Evolutionary conservation across 2,113 vertebrate species (phyloP), one percentile per base, ranked within the genome.

Genomic region (Prolemur simus): DNA sequence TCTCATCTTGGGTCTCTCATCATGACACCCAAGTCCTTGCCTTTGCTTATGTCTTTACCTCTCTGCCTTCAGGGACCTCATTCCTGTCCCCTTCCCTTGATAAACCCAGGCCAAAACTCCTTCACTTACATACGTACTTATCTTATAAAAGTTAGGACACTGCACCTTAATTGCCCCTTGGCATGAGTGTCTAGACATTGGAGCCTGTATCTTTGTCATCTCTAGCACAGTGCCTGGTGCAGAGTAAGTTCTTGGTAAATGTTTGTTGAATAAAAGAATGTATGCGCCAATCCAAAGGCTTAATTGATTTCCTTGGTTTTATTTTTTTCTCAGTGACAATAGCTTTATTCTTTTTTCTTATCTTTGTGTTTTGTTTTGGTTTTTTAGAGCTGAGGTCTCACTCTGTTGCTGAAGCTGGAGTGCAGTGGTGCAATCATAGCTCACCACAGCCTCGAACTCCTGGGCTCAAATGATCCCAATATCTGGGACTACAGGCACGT

Each of bases 101-200:
- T 6, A 18, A 89, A 2, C 21, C 60, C 69, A 32, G 20, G 52
- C 15, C 37, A 32, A 76, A 60, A 23, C 0, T 8, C n/a, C 78
- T 84, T 54, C 34, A 60, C 58, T 54, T 47, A 74, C 14, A 2
- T 60, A 37, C 14, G 7, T 6, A n/a, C 49, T 77, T n/a, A 49
- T 10, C 71, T 56, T 39, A 21, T 0, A 66, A 60, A 42, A 34
- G 29, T 52, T 54, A 45, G 42, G 42, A 32, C 3, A 0, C 21
- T 17, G 3, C 5, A 0, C 52, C 29, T 58, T 39, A 29, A 5
- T 5, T 3, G n/a, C 15, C 37, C 5, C 3, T 66, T 13, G n/a
- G 69, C 29, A 27, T 11, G 49, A 29, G n/a, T 56, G 18, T 37
- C 87, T 45, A 39, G 58, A 63, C 58, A 74, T 66, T 17, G 17